Percentiles rank a stretch among this genome's conserved stretches.
Evolutionary conservation across 2,888 invertebrate species (phyloP).

Genomic region (Heliconius charithonia): DNA sequence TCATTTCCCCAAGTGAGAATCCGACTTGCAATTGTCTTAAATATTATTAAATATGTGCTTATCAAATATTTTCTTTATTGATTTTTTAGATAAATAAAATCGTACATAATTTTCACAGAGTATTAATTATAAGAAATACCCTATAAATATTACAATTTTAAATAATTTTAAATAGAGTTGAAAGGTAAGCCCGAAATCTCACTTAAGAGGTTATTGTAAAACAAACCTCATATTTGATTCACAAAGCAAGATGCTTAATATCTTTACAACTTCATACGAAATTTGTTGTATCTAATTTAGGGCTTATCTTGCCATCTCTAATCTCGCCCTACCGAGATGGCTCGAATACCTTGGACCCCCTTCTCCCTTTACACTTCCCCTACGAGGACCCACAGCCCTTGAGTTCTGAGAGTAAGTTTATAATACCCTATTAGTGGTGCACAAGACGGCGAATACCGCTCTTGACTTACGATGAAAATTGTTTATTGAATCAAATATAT

Average conservation of each 20-base stretch:
- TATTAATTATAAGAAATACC: not conserved
- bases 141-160: not conserved
- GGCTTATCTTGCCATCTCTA: conserved; percentile 83
- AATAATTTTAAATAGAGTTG: conserved; percentile 3
- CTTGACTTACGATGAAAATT: conserved; percentile 51
- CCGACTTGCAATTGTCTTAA: too few relatives aligned
- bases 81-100: not conserved
- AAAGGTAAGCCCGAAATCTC: conserved; percentile 51
- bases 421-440: conserved; percentile 80
- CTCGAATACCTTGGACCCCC: conserved; percentile 66
- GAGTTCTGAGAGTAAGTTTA: conserved; percentile 76
- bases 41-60: not conserved
- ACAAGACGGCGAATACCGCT: conserved; percentile 64
- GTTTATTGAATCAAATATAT: conserved; percentile 24
- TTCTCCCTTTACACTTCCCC: conserved; percentile 48
- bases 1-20: too few relatives aligned
- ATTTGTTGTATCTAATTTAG: conserved; percentile 82
- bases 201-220: conserved; percentile 64
- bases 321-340: conserved; percentile 72
- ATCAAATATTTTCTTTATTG: not conserved
- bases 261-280: conserved; percentile 80
- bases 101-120: not conserved
- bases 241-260: conserved; percentile 75
- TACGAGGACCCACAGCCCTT: conserved; percentile 63
- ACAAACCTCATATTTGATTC: conserved; percentile 76